A percentile compares a stretch with the other conserved stretches of the same genome.
Evolutionary conservation across 2,113 vertebrate species (phyloP).

Genomic region (Spheniscus mendiculus): DNA sequence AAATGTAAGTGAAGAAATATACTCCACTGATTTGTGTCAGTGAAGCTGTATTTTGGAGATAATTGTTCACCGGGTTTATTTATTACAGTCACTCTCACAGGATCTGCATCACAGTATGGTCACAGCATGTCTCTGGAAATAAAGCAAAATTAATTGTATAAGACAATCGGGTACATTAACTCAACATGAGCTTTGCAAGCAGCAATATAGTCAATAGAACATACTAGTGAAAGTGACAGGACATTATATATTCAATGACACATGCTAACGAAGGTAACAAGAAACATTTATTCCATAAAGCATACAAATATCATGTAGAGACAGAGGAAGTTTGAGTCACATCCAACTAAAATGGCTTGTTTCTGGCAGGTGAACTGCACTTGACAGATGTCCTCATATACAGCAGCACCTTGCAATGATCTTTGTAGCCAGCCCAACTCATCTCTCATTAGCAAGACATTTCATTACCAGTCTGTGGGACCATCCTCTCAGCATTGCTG

Average conservation of each 20-base stretch:
- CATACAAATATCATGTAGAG: constrained; percentile 35
- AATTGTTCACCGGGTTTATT: constrained; percentile 64
- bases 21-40: constrained; percentile 48
- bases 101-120: constrained; percentile 63
- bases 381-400: constrained; percentile 63
- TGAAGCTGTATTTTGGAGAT: constrained; percentile 53
- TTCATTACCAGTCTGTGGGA: constrained; percentile 58
- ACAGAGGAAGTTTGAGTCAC: constrained; percentile 33
- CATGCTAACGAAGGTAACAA: constrained; percentile 42
- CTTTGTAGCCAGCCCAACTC: constrained; percentile 56
- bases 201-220: constrained; percentile 38
- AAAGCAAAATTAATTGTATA: constrained; percentile 66
- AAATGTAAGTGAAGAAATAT: constrained; percentile 38
- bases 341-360: constrained; percentile 42
- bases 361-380: constrained; percentile 46
- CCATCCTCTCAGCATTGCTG: constrained; percentile 25
- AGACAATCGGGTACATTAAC: constrained; percentile 59
- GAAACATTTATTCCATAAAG: constrained; percentile 39
- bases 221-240: constrained; percentile 46
- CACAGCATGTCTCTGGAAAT: constrained; percentile 66
- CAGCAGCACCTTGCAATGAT: constrained; percentile 55
- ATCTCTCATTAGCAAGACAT: constrained; percentile 52
- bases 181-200: constrained; percentile 42
- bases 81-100: constrained; percentile 57
- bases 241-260: constrained; percentile 59